A percentile compares a stretch with the other conserved stretches of the same genome.
These are phyloP conservation scores for Xenentodon cancila DNA, from an alignment of 2,797 vertebrate species.

Conservation along the genomic window DNA sequence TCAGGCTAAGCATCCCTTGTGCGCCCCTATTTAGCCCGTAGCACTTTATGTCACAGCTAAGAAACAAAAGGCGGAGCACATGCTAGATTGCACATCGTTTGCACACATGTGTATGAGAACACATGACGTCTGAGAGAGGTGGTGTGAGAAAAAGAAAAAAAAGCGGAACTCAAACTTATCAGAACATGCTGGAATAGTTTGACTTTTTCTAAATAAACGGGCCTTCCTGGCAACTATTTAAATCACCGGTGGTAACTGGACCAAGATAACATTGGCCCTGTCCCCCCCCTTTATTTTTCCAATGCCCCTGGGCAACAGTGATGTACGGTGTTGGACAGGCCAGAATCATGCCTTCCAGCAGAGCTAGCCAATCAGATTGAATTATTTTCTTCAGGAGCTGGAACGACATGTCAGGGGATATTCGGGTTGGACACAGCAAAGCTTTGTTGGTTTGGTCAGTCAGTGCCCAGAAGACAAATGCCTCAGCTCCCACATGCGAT, in stretches of 20 bases:
- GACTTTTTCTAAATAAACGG: constrained; percentile 23
- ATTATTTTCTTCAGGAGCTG: constrained; percentile 75
- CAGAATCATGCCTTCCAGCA: constrained; percentile 84
- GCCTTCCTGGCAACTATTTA: constrained; percentile 27
- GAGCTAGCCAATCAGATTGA: constrained; percentile 83
- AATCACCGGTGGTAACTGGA: constrained; percentile 71
- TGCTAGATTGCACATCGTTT: constrained; percentile 65
- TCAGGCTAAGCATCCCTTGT: constrained; percentile 68
- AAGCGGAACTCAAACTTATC: constrained; percentile 2
- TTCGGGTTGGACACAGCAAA: constrained; percentile 72
- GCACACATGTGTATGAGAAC: constrained; percentile 33
- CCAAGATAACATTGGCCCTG: constrained; percentile 66
- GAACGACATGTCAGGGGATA: constrained; percentile 73
- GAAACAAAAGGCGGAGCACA: constrained; percentile 74
- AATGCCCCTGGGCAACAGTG: constrained; percentile 71
- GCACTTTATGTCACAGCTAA: constrained; percentile 76
- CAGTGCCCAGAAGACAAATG: constrained; percentile 73
- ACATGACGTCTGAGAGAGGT: constrained; percentile 8
- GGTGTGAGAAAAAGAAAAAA: constrained; percentile 1
- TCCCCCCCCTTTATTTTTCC: constrained; percentile 33
- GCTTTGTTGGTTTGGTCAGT: constrained; percentile 73
- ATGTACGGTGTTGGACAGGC: constrained; percentile 80
- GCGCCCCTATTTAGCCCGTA: constrained; percentile 70
- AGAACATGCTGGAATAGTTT: neutral
- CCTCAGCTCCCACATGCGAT: constrained; percentile 58